Conservation (phyloP, 2,888 invertebrate genomes). For the Hydropsyche betteni region DNA sequence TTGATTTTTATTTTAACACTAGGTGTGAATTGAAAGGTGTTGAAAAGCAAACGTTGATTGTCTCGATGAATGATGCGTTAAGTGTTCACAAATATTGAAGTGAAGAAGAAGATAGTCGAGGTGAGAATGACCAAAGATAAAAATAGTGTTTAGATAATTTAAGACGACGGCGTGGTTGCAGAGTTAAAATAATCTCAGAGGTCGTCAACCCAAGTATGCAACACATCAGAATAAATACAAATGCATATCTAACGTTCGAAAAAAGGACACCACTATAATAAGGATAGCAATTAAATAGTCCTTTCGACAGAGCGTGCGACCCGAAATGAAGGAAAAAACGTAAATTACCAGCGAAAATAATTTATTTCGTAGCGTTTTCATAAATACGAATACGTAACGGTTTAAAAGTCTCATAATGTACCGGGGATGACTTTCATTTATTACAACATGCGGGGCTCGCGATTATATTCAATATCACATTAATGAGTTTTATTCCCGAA, state of each 20-base stretch:
- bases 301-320: too few species aligned
- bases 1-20: too few species aligned
- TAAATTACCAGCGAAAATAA: too few species aligned
- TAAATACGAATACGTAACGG: too few species aligned
- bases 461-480: slow-evolving; percentile 7
- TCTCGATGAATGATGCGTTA: slow-evolving; percentile 15
- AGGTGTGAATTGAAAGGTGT: not conserved
- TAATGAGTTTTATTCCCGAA: slow-evolving; percentile 18
- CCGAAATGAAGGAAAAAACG: too few species aligned
- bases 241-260: too few species aligned
- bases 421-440: slow-evolving; percentile 16
- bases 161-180: slow-evolving; percentile 13
- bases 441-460: slow-evolving; percentile 9
- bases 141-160: slow-evolving; percentile 9
- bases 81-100: slow-evolving; percentile 6
- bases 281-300: too few species aligned
- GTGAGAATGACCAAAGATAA: slow-evolving; percentile 15
- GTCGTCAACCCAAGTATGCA: too few species aligned
- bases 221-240: too few species aligned
- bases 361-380: too few species aligned
- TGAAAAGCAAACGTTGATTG: not conserved
- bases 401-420: too few species aligned
- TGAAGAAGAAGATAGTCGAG: not conserved
- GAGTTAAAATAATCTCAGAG: slow-evolving; percentile 5
- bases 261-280: too few species aligned